Evolutionary conservation across 2,797 vertebrate genomes (phyloP), one percentile per base, ranked within the genome.

Genomic region (Orestias chungarensis): DNA sequence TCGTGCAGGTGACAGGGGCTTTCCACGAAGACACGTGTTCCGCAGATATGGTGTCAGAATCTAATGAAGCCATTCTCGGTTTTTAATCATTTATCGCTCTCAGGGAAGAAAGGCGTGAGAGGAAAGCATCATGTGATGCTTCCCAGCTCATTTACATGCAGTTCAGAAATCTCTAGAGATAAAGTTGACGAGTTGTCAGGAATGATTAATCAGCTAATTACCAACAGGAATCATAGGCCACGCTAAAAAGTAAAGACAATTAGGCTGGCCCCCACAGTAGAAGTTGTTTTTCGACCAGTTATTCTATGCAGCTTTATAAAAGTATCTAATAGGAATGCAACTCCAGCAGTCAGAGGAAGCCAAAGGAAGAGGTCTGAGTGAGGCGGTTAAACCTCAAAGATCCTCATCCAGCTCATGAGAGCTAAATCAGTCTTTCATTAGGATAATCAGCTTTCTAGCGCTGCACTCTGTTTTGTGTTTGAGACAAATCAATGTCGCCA

Each of bases 201-300:
- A 82, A 80, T 79, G 82, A 92, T 88, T 89, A 89, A 92, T 91
- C 83, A 85, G 80, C 76, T 84, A 86, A 88, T 93, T 86, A 86
- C 75, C 49, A 75, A 54, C 29, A 44, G 78, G 76, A 81, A 81
- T 84, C 70, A 49, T 71, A 87, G 82, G 84, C 76, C 69, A 20
- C 27, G 20, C 61, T 73, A 68, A 90, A 87, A 85, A 81, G 82
- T 44, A 67, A 61, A 87, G 74, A 82, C 82, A 79, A 82, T 87
- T 75, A 88, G 82, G 83, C 46, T 29, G 42, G 59, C 75, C 71
- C n/a, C 54, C 62, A 68, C 74, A 78, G 69, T 81, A 70, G 76
- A 82, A 77, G 84, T 70, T 86, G 33, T 82, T 86, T 59, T 86
- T 68, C 68, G 76, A 78, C 18, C 62, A 80, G 69, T 76, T 66